phyloP scores from a whole-genome alignment of 2,888 invertebrate species.

The Gastracanthus pulcherrimus region DNA sequence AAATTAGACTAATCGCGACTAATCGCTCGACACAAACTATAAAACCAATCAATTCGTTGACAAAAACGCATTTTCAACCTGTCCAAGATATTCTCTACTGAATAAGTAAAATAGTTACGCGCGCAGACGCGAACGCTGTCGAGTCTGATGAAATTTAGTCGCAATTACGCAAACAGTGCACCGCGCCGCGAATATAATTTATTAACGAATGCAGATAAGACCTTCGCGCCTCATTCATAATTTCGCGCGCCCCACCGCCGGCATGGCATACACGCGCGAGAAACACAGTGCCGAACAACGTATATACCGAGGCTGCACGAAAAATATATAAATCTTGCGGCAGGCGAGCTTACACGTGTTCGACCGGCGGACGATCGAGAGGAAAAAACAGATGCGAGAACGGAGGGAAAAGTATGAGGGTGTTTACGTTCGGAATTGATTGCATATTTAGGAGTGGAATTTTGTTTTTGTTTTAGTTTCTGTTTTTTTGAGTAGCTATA shows the following conservation, averaged over 20 bases:
- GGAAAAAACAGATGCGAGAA: neutral
- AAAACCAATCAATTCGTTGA: too few relatives aligned
- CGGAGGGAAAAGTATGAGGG: neutral
- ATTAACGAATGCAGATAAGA: conserved; percentile 39
- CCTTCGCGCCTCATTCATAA: conserved; percentile 14
- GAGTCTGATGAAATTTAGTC: conserved; percentile 14
- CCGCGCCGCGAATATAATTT: conserved; percentile 21
- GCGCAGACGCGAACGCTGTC: neutral
- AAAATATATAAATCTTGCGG: conserved; percentile 29
- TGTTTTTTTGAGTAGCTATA: too few relatives aligned
- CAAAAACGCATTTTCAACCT: too few relatives aligned
- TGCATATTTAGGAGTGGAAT: too few relatives aligned
- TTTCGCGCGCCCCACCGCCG: neutral
- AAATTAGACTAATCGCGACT: too few relatives aligned
- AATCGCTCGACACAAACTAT: too few relatives aligned
- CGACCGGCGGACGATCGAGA: neutral
- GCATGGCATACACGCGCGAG: neutral
- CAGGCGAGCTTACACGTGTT: neutral
- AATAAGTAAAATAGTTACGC: too few relatives aligned
- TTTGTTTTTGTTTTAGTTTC: too few relatives aligned
- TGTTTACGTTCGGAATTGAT: too few relatives aligned
- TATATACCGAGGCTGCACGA: neutral
- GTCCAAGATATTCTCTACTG: too few relatives aligned
- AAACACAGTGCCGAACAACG: neutral
- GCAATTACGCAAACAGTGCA: conserved; percentile 14